A percentile compares a stretch with the other conserved stretches of the same genome.
Conservation (phyloP, 2,888 invertebrate species). For the Allygus modestus region DNA sequence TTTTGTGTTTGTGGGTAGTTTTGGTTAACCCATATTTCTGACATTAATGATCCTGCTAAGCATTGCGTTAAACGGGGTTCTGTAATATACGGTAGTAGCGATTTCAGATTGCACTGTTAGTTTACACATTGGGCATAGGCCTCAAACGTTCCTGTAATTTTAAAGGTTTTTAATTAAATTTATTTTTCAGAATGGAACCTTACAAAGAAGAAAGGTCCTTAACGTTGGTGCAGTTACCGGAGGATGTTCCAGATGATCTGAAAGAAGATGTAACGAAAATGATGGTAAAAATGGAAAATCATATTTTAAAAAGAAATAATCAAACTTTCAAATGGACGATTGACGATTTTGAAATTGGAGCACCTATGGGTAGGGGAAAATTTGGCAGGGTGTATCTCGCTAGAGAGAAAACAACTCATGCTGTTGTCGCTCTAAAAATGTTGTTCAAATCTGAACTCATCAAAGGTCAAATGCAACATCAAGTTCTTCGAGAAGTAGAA, state of each 20-base stretch:
- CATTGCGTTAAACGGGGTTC: too few relatives aligned
- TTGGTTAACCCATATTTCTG: too few relatives aligned
- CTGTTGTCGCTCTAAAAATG: conserved; percentile 83
- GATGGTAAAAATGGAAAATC: conserved; percentile 64
- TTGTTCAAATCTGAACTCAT: conserved; percentile 73
- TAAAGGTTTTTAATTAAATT: too few relatives aligned
- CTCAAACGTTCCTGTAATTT: too few relatives aligned
- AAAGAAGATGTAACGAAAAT: conserved; percentile 57
- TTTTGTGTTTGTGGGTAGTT: too few relatives aligned
- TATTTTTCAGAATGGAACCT: too few relatives aligned
- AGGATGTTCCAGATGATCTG: conserved; percentile 54
- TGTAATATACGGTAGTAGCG: too few relatives aligned
- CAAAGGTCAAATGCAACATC: conserved; percentile 81
- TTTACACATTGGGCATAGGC: too few relatives aligned
- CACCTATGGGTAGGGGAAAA: conserved; percentile 93
- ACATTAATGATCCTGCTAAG: too few relatives aligned
- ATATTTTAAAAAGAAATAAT: conserved; percentile 62
- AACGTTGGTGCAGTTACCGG: conserved; percentile 31
- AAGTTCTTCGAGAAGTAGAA: conserved; percentile 94
- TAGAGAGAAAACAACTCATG: conserved; percentile 87
- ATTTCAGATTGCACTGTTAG: too few relatives aligned
- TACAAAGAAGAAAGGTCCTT: too few relatives aligned
- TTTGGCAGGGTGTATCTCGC: conserved; percentile 96
- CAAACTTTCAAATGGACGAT: conserved; percentile 81
- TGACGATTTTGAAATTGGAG: conserved; percentile 88